Conservation (phyloP, 2,113 vertebrate species). For the Zosterops hypoxanthus region DNA sequence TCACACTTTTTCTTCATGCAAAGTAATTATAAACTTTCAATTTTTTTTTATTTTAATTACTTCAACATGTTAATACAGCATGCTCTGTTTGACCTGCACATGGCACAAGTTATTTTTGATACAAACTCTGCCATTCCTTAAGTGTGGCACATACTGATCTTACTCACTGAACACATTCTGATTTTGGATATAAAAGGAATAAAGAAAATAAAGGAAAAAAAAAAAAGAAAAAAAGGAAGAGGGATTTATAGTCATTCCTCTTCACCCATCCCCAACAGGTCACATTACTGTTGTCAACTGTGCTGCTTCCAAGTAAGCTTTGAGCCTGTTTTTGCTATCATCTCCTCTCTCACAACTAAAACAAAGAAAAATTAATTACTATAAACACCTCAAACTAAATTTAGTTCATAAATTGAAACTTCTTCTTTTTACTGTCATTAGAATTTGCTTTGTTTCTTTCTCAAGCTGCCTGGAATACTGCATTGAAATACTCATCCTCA, state of each 20-base stretch:
- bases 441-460: background rate
- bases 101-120: background rate
- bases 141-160: background rate
- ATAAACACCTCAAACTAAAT: background rate
- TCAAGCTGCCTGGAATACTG: background rate
- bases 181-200: background rate
- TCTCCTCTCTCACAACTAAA: background rate
- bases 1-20: background rate
- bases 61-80: background rate
- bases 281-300: background rate
- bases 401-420: background rate
- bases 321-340: background rate
- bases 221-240: background rate
- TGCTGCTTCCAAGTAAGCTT: background rate
- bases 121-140: background rate
- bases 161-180: background rate
- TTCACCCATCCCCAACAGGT: background rate
- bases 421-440: background rate
- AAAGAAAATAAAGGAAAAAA: background rate
- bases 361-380: background rate
- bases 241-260: background rate
- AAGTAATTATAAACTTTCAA: background rate
- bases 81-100: background rate
- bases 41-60: background rate
- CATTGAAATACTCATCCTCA: background rate